Conservation (phyloP, 1,140 invertebrate species). For the Sarcophaga peregrina region DNA sequence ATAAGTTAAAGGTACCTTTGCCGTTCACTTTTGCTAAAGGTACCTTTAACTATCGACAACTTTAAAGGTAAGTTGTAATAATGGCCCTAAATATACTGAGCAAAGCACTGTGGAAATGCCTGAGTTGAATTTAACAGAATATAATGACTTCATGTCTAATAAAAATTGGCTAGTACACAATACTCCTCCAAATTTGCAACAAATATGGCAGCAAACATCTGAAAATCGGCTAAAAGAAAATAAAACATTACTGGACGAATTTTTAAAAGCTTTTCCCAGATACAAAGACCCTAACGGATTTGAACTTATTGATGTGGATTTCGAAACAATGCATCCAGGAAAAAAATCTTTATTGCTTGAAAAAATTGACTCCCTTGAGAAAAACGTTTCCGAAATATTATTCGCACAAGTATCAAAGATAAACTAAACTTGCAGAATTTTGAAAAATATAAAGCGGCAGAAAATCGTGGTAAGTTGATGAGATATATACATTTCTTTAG, state of each 20-base stretch:
- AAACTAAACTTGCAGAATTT: constrained; percentile 30
- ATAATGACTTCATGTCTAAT: background rate
- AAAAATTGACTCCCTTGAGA: background rate
- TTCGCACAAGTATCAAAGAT: constrained; percentile 17
- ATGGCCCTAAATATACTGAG: background rate
- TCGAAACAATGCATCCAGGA: constrained; percentile 31
- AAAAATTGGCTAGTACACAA: background rate
- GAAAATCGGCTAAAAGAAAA: constrained; percentile 27
- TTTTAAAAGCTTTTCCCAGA: constrained; percentile 20
- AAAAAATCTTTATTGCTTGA: constrained; percentile 3
- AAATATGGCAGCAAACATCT: constrained; percentile 7
- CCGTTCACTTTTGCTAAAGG: too few relatives aligned
- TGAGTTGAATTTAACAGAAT: background rate
- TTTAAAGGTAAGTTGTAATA: too few relatives aligned
- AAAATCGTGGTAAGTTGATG: background rate
- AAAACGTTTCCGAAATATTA: background rate
- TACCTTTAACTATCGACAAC: too few relatives aligned
- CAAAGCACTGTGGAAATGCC: background rate
- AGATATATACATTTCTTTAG: background rate
- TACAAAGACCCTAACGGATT: too few relatives aligned
- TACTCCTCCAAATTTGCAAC: background rate
- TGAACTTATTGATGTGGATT: too few relatives aligned
- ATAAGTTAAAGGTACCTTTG: too few relatives aligned
- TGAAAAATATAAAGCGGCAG: background rate
- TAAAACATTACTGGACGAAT: background rate